These are phyloP conservation scores for Scaptomyza reducta DNA, from an alignment of 2,888 invertebrate species.

Conservation along the genomic window DNA sequence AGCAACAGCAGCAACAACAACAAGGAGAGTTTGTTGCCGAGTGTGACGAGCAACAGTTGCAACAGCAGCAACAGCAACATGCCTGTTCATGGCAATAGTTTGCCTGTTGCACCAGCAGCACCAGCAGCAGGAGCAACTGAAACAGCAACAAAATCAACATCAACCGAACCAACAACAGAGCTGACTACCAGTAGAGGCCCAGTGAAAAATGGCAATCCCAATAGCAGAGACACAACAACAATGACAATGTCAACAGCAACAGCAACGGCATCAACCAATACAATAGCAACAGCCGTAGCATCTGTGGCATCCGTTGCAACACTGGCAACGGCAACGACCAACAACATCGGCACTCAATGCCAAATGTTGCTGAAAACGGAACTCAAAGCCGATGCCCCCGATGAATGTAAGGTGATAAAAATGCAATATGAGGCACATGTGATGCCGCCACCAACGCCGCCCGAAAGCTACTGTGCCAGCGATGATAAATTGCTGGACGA, in stretches of 20 bases:
- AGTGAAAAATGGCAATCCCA: constrained; percentile 79
- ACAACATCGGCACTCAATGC: constrained; percentile 71
- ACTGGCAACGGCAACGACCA: constrained; percentile 63
- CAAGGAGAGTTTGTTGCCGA: constrained; percentile 59
- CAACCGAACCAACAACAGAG: constrained; percentile 66
- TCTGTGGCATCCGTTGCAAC: constrained; percentile 56
- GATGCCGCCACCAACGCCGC: constrained; percentile 82
- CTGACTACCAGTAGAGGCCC: constrained; percentile 84
- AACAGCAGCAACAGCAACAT: constrained; percentile 57
- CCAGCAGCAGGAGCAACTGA: constrained; percentile 61
- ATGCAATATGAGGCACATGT: constrained; percentile 83
- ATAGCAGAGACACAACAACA: constrained; percentile 70
- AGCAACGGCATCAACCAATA: constrained; percentile 57
- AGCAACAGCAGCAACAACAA: constrained; percentile 25
- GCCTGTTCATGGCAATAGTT: constrained; percentile 67
- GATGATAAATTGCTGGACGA: constrained; percentile 79
- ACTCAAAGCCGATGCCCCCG: constrained; percentile 68
- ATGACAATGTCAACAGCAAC: constrained; percentile 46
- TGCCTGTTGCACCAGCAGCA: constrained; percentile 59
- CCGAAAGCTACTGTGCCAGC: constrained; percentile 80
- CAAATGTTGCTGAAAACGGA: constrained; percentile 81
- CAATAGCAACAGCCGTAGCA: constrained; percentile 41
- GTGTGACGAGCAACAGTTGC: constrained; percentile 70
- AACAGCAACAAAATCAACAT: constrained; percentile 45
- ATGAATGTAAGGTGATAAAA: constrained; percentile 69